Evolutionary conservation across 1,140 invertebrate species (phyloP), one percentile per base, ranked within the genome.

Genomic region (Brachionus asplanchnoidis): DNA sequence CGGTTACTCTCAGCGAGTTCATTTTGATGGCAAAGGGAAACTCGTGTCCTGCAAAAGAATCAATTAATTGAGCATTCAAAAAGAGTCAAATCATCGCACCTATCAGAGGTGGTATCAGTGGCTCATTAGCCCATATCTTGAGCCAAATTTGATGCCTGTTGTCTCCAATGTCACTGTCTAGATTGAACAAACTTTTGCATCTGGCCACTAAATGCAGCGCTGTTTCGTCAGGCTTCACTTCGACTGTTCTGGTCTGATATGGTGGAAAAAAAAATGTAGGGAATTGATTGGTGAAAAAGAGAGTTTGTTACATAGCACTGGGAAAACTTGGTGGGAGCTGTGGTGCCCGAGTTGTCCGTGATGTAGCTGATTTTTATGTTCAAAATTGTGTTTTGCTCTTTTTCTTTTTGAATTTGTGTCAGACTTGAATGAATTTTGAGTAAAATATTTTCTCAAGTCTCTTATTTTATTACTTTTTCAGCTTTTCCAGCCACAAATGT

Each of bases 281-380:
- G n/a, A n/a, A n/a, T n/a, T n/a, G n/a, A n/a, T n/a, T n/a, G n/a
- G n/a, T n/a, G n/a, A n/a, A n/a, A n/a, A n/a, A n/a, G n/a, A n/a
- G n/a, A n/a, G n/a, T n/a, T n/a, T n/a, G n/a, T n/a, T n/a, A n/a
- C n/a, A n/a, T n/a, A n/a, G n/a, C n/a, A n/a, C n/a, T n/a, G n/a
- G n/a, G n/a, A n/a, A n/a, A 26, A 80, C 17, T 56, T 46, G 3
- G 78, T 80, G 14, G 78, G 78, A 42, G 50, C 78, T 20, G 78
- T 42, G 9, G 32, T 44, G 26, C 78, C 78, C 20, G 6, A 66
- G 40, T 80, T 80, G 26, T 80, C 78, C 32, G 26, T 60, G 11
- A 60, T 80, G 26, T 80, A 80, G 56, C 78, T 60, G 4, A 80
- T 66, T 80, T 80, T 80, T n/a, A 80, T 80, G 17, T 60, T 80